These are phyloP conservation scores for Setipinna tenuifilis DNA, from an alignment of 2,797 vertebrate species.

Conservation along the genomic window DNA sequence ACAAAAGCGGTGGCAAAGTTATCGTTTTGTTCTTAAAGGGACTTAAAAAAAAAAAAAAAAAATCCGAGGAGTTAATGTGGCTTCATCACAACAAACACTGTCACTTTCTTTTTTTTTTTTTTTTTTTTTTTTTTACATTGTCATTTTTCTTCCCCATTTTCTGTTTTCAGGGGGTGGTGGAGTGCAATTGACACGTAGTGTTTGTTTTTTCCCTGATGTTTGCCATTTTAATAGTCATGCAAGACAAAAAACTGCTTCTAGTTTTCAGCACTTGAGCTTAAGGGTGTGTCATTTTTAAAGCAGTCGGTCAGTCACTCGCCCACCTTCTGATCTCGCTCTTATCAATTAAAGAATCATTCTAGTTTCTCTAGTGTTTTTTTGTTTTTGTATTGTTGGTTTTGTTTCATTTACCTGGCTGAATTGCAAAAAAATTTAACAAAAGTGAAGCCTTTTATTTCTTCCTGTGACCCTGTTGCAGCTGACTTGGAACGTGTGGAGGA, in stretches of 20 bases:
- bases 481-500: neutral
- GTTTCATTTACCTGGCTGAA: neutral
- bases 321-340: neutral
- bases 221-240: neutral
- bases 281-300: neutral
- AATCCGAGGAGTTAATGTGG: neutral
- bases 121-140: neutral
- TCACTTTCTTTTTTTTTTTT: neutral
- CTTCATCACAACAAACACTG: neutral
- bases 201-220: neutral
- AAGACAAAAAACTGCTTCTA: neutral
- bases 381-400: neutral
- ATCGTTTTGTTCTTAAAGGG: slow-evolving; percentile 14
- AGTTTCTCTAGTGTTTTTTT: no score
- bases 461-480: neutral
- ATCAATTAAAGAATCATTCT: neutral
- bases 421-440: neutral
- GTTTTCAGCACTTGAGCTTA: neutral
- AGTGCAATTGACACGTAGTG: neutral
- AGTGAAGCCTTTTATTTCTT: neutral
- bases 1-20: neutral
- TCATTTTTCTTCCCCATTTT: neutral
- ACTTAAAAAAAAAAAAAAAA: neutral
- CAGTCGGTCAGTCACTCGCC: neutral
- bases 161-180: neutral